Conservation (phyloP, 2,888 invertebrate genomes). For the Cosmia trapezina region DNA sequence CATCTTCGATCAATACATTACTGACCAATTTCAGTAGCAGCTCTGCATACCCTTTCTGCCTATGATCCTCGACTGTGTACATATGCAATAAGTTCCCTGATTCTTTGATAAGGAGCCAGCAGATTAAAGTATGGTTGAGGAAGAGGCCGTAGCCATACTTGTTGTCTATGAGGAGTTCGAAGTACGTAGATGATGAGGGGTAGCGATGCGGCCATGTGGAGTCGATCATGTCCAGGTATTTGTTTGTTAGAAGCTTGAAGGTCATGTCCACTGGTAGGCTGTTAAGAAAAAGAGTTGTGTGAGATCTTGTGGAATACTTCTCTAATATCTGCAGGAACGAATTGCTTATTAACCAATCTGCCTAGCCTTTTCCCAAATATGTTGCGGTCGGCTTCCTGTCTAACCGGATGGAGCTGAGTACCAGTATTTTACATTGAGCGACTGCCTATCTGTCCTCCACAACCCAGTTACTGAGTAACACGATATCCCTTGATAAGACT, state of each 20-base stretch:
- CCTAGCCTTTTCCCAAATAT: too few relatives aligned
- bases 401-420: too few relatives aligned
- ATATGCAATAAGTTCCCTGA: conserved; percentile 76
- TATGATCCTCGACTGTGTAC: conserved; percentile 75
- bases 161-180: conserved; percentile 72
- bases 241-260: conserved; percentile 68
- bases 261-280: conserved; percentile 69
- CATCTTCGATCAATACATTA: conserved; percentile 70
- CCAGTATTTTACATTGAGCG: too few relatives aligned
- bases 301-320: background rate
- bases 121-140: conserved; percentile 64
- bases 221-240: conserved; percentile 71
- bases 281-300: conserved; percentile 40
- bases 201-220: conserved; percentile 76
- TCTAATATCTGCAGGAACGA: too few relatives aligned
- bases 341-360: background rate
- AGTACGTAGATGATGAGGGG: conserved; percentile 70
- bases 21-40: conserved; percentile 73
- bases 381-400: too few relatives aligned
- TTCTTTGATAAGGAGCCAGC: conserved; percentile 78
- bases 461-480: too few relatives aligned
- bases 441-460: too few relatives aligned
- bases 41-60: conserved; percentile 78
- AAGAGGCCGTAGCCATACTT: conserved; percentile 76
- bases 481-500: too few relatives aligned